Base-by-base conservation (phyloP, 2,113 vertebrate species). In the Urocitellus parryii region DNA sequence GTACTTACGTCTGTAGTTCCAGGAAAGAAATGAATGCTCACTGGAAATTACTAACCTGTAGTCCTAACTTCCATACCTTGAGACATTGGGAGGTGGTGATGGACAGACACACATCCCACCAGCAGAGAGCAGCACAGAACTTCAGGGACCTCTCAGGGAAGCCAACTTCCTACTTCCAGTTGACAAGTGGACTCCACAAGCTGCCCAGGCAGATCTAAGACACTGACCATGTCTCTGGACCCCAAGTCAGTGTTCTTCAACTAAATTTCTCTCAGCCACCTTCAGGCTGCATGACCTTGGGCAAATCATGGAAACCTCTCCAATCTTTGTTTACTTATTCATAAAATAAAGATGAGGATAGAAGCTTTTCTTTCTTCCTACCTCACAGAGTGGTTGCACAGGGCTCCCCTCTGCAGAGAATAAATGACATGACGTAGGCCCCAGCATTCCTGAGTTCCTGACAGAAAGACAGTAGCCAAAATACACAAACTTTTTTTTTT, bases 61-160 rank as follows among this genome's bases (percentile, higher is more conserved):
- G 83, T 83, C 65, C 14, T 76, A n/a, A 73, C 67, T 56, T 58
- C 51, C 42, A 95, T 13, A 63, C 14, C 25, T 70, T 58, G 56
- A 80, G 27, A 88, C 68, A 2, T 0, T 37, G 18, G 61, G 61
- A n/a, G 2, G 25, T 58, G n/a, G 48, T n/a, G 76, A 48, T 13
- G 39, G 16, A 20, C 37, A 22, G 3, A 1, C 3, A 12, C 0
- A 16, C 32, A 25, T 32, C 27, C 48, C 53, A n/a, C 37, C 22
- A 58, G 22, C 45, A 77, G 7, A n/a, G 34, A 81, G 74, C 72
- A 34, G 63, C 51, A 45, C 20, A 63, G 73, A 80, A 22, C 5
- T 4, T 73, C n/a, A 51, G 63, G n/a, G 58, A 58, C 22, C 13
- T 48, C 13, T 8, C 1, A 48, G 39, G 32, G 11, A 73, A 74